A percentile compares a stretch with the other conserved stretches of the same genome.
phyloP scores from a whole-genome alignment of 2,113 vertebrate species.

The Ciconia maguari region DNA sequence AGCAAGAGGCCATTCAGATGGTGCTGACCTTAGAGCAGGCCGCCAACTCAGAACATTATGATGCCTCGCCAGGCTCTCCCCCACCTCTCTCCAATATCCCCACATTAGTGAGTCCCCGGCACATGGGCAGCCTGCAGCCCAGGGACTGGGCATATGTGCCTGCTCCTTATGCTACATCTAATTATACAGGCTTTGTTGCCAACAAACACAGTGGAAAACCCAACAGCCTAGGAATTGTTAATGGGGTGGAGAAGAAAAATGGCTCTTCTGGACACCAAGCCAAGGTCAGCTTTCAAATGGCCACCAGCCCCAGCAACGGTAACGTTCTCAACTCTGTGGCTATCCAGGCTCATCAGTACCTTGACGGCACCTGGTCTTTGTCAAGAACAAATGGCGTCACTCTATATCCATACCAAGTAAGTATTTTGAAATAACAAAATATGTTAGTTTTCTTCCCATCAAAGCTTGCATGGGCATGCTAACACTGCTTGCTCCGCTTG shows the following conservation, averaged over 20 bases:
- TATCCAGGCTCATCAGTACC: conserved; percentile 87
- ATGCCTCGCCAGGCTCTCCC: conserved; percentile 86
- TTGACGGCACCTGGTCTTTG: conserved; percentile 81
- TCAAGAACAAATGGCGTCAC: conserved; percentile 90
- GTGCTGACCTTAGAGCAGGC: conserved; percentile 85
- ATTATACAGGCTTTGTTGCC: conserved; percentile 73
- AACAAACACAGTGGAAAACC: conserved; percentile 86
- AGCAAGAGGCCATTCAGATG: conserved; percentile 97
- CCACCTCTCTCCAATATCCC: conserved; percentile 72
- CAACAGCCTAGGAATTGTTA: conserved; percentile 87
- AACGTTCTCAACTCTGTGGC: conserved; percentile 82
- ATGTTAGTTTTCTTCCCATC: fast-evolving
- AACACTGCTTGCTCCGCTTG: background rate
- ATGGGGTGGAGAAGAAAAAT: conserved; percentile 85
- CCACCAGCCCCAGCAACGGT: conserved; percentile 84
- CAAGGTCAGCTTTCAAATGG: conserved; percentile 80
- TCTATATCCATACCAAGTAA: conserved; percentile 95
- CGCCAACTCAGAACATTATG: conserved; percentile 81
- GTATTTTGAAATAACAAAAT: background rate
- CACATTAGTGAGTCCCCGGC: conserved; percentile 74
- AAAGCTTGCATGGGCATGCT: background rate
- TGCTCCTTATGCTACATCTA: conserved; percentile 74
- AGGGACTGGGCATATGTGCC: conserved; percentile 83
- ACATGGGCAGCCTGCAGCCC: conserved; percentile 72
- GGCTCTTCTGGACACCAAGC: conserved; percentile 83